These are phyloP conservation scores for Calypte anna DNA, from an alignment of 2,113 vertebrate genomes.

Conservation along the genomic window DNA sequence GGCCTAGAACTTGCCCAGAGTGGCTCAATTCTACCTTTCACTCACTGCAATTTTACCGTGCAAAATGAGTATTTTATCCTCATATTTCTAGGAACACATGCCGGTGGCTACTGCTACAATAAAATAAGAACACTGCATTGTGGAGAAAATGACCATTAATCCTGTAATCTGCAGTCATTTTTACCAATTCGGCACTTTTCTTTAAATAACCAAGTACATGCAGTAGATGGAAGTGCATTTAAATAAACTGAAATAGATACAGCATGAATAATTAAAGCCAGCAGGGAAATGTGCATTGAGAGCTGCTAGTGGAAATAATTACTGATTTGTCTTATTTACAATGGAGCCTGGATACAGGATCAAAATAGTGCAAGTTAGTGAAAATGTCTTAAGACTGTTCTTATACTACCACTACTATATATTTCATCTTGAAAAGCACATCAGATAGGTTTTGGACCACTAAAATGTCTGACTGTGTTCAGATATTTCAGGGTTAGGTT, in stretches of 20 bases:
- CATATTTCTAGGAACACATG: conserved; percentile 58
- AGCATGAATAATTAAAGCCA: conserved; percentile 69
- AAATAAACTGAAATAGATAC: conserved; percentile 64
- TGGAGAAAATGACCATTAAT: conserved; percentile 58
- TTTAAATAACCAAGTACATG: conserved; percentile 44
- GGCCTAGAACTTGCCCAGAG: background rate
- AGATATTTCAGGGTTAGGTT: background rate
- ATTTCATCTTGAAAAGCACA: conserved; percentile 18
- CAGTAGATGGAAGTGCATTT: conserved; percentile 37
- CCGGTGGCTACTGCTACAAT: conserved; percentile 58
- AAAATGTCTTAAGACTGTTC: conserved; percentile 39
- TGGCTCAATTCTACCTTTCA: background rate
- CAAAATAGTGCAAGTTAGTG: conserved; percentile 35
- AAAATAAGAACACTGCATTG: conserved; percentile 58
- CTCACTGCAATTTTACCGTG: background rate
- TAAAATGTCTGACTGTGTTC: background rate
- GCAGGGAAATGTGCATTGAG: conserved; percentile 38
- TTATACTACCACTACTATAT: background rate
- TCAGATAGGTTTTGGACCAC: background rate
- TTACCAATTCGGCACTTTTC: conserved; percentile 48
- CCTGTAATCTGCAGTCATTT: conserved; percentile 56
- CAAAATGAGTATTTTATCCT: conserved; percentile 49
- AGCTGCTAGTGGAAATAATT: conserved; percentile 47
- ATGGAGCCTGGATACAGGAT: background rate
- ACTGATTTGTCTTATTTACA: conserved; percentile 68